Base-by-base conservation (phyloP, 2,113 vertebrate species). In the Nannobrachium achirus region DNA sequence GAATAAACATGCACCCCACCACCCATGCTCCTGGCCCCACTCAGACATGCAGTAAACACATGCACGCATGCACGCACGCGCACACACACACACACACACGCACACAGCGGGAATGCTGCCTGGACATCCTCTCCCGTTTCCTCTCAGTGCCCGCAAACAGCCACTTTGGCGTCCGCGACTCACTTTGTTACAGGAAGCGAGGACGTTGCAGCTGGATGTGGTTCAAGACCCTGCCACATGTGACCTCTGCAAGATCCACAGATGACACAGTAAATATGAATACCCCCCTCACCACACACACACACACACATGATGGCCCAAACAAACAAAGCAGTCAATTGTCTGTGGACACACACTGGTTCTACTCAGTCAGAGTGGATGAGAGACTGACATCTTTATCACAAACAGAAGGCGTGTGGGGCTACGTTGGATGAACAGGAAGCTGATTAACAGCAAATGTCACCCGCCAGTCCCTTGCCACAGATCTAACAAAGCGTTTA, bases 371-470 rank as follows among this genome's bases (percentile, higher is more conserved):
- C 14, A 4, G 19, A 10, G 71, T 40, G 46, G 57, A 45, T 8
- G 55, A 55, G 58, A 66, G 72, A 62, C 49, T 8, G 76, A 74
- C 73, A 33, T 69, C 68, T 69, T 79, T 80, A 78, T 86, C 74
- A 45, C 39, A 66, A 61, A 14, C 69, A 80, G 68, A 70, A 60
- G 53, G 74, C 33, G n/a, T 41, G 68, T 69, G 18, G 25, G 25
- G 3, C 25, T 33, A 3, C 25, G 25, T 33, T 33, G 25, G 55
- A 73, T 25, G 68, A 73, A 66, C 62, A 13, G n/a, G 68, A 71
- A 55, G 62, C 75, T 84, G 82, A 82, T 76, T 62, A 84, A 80
- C 71, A 78, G 80, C 59, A 83, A 80, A 85, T 87, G 71, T 81
- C 76, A 69, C 19, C 59, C 57, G 68, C 51, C 59, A 68, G 20